Base-by-base conservation (phyloP, 2,888 invertebrate genomes). In the Lucinisca nassula region DNA sequence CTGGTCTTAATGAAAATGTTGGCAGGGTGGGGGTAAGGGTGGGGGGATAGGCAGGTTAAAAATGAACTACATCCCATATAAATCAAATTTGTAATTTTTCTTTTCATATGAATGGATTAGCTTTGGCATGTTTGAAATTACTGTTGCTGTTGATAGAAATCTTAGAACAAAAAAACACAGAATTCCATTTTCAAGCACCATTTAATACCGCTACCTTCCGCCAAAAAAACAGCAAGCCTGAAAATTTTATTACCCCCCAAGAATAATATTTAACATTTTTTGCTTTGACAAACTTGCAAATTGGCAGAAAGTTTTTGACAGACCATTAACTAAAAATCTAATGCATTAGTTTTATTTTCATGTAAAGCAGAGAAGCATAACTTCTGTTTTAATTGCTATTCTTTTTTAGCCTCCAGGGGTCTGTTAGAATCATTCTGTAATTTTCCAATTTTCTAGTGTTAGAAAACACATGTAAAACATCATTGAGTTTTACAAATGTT, bases 241-340 rank as follows among this genome's bases (percentile, higher is more conserved):
- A 17, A 45, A 32, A 21, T 3, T 67, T 67, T 67, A 67, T 67
- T 21, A 35, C 67, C 67, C 35, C 35, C 67, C 67, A 67, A 67
- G 67, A 35, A 67, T 67, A 67, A 67, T 67, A 67, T 30, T 67
- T 67, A 27, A 67, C 30, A n/a, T 67, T 67, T 67, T 17, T 61
- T 40, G 74, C 49, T 74, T 45, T 74, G 74, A 74, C 74, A 80
- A 83, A 87, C 83, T 72, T 51, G 82, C 67, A 82, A 87, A 87
- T 87, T 87, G 86, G 76, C 86, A 87, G 78, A 87, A 87, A 79
- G 76, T 75, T 83, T 75, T 58, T 27, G 49, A 80, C 55, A 73
- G 79, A 49, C 80, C 83, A 83, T 83, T 87, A 49, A 40, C 27
- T 40, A 30, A 37, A 55, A 35, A 40, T 79, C 74, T 27, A 24